Evolutionary conservation across 2,113 vertebrate genomes (phyloP).

Genomic region (Macheiramphus alcinus): DNA sequence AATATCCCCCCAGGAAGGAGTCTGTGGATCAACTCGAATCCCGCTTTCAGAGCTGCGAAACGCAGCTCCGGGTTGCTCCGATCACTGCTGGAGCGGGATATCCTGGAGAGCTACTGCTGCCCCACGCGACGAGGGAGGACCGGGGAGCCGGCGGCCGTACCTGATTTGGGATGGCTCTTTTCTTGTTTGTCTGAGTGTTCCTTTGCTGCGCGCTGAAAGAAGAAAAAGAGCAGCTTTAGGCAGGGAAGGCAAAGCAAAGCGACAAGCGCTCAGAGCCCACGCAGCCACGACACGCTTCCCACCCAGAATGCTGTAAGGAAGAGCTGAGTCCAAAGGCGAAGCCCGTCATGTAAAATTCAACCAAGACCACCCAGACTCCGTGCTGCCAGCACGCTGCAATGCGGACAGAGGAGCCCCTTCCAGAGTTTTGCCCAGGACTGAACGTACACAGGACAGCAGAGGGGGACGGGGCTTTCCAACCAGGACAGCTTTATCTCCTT

Average conservation of each 20-base stretch:
- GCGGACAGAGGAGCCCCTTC: background rate
- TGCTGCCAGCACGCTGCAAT: background rate
- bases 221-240: background rate
- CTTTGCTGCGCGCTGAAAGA: conserved; percentile 89
- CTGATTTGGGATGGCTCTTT: conserved; percentile 92
- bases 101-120: background rate
- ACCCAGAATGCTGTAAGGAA: background rate
- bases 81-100: background rate
- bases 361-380: rapidly evolving
- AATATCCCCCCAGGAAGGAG: background rate
- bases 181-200: conserved; percentile 89
- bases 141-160: conserved; percentile 59
- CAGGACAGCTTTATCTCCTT: background rate
- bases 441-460: background rate
- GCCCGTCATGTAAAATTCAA: background rate
- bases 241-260: rapidly evolving
- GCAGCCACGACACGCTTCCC: background rate
- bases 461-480: background rate
- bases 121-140: background rate
- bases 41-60: background rate
- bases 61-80: background rate
- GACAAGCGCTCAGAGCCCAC: background rate
- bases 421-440: background rate
- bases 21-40: rapidly evolving
- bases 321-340: background rate